Base-by-base conservation (phyloP, 2,113 vertebrate genomes). In the Ranitomeya imitator region DNA sequence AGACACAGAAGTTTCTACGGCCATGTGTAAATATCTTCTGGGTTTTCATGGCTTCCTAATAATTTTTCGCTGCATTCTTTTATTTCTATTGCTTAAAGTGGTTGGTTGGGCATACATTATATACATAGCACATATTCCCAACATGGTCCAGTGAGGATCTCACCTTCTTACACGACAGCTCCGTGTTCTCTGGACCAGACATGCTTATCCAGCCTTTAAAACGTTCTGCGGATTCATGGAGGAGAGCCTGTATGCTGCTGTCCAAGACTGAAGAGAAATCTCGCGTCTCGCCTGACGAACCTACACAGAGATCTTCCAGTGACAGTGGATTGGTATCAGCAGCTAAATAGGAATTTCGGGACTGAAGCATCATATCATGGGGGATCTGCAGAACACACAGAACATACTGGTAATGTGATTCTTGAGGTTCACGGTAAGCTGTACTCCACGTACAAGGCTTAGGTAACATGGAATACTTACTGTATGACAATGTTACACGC, bases 151-250 rank as follows among this genome's bases (percentile, higher is more conserved):
- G 6, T 4, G 23, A 6, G 69, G 37, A 1, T 11, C 67, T 90
- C 88, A 97, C 96, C 95, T 97, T 97, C 89, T 93, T 96, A 91
- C 95, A 96, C 10, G 96, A 93, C 23, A 97, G 92, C 60, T 97
- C 96, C 0, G 96, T 97, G 90, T 94, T 94, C 65, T 94, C 94
- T 1, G 96, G 96, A 0, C 95, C 94, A 0, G 92, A 87, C 0
- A 90, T 90, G 4, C 83, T 93, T 87, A 94, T 93, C 96, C 97
- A 97, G 2, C 96, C 95, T 83, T 95, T 96, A 94, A 95, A 96
- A 86, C 94, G 94, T 90, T 97, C 97, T 0, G 94, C 92, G 0
- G 94, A 91, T 57, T 97, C 95, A 23, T 91, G 94, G 21, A 96
- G 93, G 54, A 97, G 92, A 74, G 92, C 93, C 88, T 95, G 96